Conservation (phyloP, 2,888 invertebrate species). For the Arge pagana region DNA sequence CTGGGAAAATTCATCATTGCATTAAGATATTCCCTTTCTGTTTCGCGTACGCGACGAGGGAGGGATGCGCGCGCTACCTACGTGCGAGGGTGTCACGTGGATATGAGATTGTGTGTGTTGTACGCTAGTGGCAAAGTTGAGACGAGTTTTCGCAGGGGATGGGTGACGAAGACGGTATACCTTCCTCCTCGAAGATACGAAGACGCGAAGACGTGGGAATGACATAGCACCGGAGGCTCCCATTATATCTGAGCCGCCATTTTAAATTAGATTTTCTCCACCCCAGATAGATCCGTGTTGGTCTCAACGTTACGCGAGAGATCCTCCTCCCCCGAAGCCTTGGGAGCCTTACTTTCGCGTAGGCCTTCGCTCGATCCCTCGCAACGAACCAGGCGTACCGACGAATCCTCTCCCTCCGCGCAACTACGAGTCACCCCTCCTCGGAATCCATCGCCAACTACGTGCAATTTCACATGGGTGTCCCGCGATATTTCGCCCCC, state of each 20-base stretch:
- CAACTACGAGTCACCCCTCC: too few species aligned
- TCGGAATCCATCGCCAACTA: too few species aligned
- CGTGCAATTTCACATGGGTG: too few species aligned
- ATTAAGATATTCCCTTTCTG: neutral
- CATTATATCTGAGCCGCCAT: conserved; percentile 58
- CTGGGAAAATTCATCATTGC: too few species aligned
- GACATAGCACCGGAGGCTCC: conserved; percentile 56
- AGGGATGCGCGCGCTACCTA: conserved; percentile 5
- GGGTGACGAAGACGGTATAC: conserved; percentile 17
- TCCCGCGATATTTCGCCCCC: too few species aligned
- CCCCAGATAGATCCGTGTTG: conserved; percentile 56
- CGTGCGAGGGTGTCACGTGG: neutral
- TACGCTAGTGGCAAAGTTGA: conserved; percentile 49
- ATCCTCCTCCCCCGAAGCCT: too few species aligned
- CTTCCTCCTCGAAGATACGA: too few species aligned
- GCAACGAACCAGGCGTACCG: too few species aligned
- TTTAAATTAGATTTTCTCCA: conserved; percentile 58
- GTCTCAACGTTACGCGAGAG: conserved; percentile 49
- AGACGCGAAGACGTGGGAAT: conserved; percentile 24
- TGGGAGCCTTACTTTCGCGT: too few species aligned
- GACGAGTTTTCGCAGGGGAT: conserved; percentile 49
- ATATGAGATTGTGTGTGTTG: conserved; percentile 31
- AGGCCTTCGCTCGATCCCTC: too few species aligned
- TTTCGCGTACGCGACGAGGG: neutral
- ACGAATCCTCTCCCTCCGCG: too few species aligned